Percentiles rank a stretch among this genome's conserved stretches.
These are phyloP conservation scores for Protaetia brevitarsis DNA, from an alignment of 1,140 invertebrate genomes.

Conservation along the genomic window DNA sequence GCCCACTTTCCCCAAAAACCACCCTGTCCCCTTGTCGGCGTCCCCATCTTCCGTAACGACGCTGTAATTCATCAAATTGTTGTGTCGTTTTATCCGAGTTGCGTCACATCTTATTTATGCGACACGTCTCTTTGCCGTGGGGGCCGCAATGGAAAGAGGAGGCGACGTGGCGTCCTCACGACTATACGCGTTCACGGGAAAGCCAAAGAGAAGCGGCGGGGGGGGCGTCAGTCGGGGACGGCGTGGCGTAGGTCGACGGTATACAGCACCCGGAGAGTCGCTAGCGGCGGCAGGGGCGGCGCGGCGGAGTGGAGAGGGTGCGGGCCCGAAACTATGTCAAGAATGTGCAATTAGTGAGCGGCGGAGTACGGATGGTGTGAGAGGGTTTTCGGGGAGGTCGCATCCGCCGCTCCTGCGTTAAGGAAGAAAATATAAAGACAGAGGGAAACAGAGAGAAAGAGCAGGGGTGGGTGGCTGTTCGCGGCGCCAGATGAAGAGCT, in stretches of 20 bases:
- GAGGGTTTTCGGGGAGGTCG: constrained; percentile 12
- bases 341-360: constrained; percentile 87
- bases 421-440: constrained; percentile 59
- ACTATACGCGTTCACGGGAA: not conserved
- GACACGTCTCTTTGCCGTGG: constrained; percentile 22
- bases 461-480: constrained; percentile 48
- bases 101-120: constrained; percentile 24
- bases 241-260: constrained; percentile 3
- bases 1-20: too few species aligned
- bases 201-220: not conserved
- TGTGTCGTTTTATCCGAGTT: constrained; percentile 21
- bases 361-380: constrained; percentile 48
- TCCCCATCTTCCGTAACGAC: not conserved
- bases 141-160: too few species aligned
- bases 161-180: not conserved
- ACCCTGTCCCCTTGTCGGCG: too few species aligned
- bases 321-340: constrained; percentile 79
- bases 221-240: not conserved
- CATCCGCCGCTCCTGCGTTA: not conserved
- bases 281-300: too few species aligned
- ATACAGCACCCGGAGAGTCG: not conserved
- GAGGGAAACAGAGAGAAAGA: not conserved
- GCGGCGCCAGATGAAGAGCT: constrained; percentile 29
- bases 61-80: constrained; percentile 23
- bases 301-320: constrained; percentile 53